Percentiles rank a stretch among this genome's conserved stretches.
phyloP scores from a whole-genome alignment of 30 jellyfish, hydroid and myxozoan genomes.

The Nemopilema nomurai region DNA sequence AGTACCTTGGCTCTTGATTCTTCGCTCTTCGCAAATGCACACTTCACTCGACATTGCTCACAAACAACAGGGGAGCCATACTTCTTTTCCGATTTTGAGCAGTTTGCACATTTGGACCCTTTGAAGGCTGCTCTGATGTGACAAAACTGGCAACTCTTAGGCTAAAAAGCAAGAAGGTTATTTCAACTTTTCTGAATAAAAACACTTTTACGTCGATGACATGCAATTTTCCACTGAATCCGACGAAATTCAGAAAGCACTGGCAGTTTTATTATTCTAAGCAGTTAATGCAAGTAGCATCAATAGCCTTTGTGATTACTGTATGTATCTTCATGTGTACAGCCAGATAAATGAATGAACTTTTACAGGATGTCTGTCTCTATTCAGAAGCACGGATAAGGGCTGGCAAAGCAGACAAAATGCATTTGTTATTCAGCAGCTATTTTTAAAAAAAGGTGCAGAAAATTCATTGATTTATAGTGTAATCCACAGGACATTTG shows the following conservation, averaged over 20 bases:
- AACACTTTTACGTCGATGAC: background rate
- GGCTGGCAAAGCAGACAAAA: too few relatives aligned
- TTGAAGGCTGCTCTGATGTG: conserved; percentile 82
- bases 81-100: conserved; percentile 86
- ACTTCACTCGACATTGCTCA: conserved; percentile 72
- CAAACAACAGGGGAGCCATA: conserved; percentile 90
- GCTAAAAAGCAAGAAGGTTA: conserved; percentile 38
- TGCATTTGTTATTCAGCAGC: too few relatives aligned
- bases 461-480: too few relatives aligned
- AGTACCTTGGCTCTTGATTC: conserved; percentile 75
- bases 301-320: too few relatives aligned
- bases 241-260: background rate
- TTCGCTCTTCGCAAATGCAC: conserved; percentile 80
- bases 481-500: too few relatives aligned
- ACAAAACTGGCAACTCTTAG: conserved; percentile 86
- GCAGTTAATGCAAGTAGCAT: too few relatives aligned
- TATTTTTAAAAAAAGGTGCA: too few relatives aligned
- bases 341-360: too few relatives aligned
- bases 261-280: too few relatives aligned
- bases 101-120: conserved; percentile 71
- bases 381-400: too few relatives aligned
- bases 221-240: background rate
- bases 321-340: too few relatives aligned
- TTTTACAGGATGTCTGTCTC: too few relatives aligned
- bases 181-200: background rate